Percentiles rank a stretch among this genome's conserved stretches.
phyloP scores from a whole-genome alignment of 2,888 invertebrate species.

The Lathronympha strigana region DNA sequence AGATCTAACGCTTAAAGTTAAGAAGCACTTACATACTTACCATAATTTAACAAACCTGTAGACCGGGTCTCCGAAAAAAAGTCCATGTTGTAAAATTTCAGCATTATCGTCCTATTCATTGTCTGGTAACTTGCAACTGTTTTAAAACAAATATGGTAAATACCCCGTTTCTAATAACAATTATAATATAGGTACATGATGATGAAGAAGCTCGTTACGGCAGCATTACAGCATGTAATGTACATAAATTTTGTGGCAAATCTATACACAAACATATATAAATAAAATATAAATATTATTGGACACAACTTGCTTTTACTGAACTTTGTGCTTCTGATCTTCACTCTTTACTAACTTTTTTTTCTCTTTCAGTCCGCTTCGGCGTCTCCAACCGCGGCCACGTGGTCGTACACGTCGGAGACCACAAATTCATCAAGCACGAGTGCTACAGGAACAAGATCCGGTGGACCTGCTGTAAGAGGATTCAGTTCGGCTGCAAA shows the following conservation, averaged over 20 bases:
- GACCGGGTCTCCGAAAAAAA: no score
- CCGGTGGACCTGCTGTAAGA: slow-evolving; percentile 74
- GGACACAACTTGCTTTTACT: not conserved
- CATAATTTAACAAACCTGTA: not conserved
- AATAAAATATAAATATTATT: not conserved
- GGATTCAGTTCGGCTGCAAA: slow-evolving; percentile 66
- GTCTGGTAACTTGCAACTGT: no score
- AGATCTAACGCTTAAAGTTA: not conserved
- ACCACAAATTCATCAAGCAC: slow-evolving; percentile 74
- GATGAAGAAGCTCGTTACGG: no score
- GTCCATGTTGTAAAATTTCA: no score
- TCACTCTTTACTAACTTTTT: not conserved
- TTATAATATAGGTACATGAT: no score
- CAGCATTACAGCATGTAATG: no score
- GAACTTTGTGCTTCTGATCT: not conserved
- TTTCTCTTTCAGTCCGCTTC: slow-evolving; percentile 65
- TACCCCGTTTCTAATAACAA: no score
- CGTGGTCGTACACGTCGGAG: slow-evolving; percentile 65
- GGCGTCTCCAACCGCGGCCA: slow-evolving; percentile 72
- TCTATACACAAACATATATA: no score
- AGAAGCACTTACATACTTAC: not conserved
- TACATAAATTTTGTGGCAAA: no score
- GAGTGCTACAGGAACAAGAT: slow-evolving; percentile 71
- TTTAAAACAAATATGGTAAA: no score
- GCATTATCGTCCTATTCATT: no score